phyloP scores from a whole-genome alignment of 2,888 invertebrate species.

The Urechis unicinctus region DNA sequence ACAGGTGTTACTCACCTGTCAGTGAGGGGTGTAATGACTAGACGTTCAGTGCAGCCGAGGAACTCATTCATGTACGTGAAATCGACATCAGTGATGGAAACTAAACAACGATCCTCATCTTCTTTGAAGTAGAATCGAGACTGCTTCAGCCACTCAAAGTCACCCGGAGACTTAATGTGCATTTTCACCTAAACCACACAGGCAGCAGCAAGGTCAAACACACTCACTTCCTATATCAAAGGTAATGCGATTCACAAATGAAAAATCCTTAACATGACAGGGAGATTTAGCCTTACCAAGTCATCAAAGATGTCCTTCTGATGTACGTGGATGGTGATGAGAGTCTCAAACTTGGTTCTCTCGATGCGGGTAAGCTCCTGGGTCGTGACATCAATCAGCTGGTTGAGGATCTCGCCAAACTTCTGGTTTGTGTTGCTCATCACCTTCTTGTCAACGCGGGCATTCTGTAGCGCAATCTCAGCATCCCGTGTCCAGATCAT shows the following conservation, averaged over 20 bases:
- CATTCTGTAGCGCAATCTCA: constrained; percentile 81
- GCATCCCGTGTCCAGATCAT: constrained; percentile 96
- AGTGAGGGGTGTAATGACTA: constrained; percentile 92
- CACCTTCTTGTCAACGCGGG: constrained; percentile 84
- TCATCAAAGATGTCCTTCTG: constrained; percentile 96
- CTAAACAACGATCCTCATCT: constrained; percentile 84
- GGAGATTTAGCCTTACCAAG: constrained; percentile 61
- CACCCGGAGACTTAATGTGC: constrained; percentile 80
- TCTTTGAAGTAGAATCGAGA: constrained; percentile 95
- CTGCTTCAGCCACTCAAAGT: constrained; percentile 96
- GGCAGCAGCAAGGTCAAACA: too few relatives aligned
- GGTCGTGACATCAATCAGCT: constrained; percentile 90
- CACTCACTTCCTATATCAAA: too few relatives aligned
- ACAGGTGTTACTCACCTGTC: constrained; percentile 66
- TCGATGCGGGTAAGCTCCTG: constrained; percentile 84
- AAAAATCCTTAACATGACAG: background rate
- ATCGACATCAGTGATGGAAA: constrained; percentile 89
- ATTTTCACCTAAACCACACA: constrained; percentile 63
- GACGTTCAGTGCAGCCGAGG: constrained; percentile 87
- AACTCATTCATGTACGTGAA: constrained; percentile 96
- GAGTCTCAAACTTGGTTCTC: constrained; percentile 88
- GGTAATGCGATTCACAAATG: too few relatives aligned
- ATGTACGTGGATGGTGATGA: constrained; percentile 95
- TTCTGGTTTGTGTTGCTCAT: constrained; percentile 81
- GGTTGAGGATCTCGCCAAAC: constrained; percentile 85